Evolutionary conservation across 2,888 invertebrate genomes (phyloP), one percentile per base, ranked within the genome.

Genomic region (Octonoba sinensis): DNA sequence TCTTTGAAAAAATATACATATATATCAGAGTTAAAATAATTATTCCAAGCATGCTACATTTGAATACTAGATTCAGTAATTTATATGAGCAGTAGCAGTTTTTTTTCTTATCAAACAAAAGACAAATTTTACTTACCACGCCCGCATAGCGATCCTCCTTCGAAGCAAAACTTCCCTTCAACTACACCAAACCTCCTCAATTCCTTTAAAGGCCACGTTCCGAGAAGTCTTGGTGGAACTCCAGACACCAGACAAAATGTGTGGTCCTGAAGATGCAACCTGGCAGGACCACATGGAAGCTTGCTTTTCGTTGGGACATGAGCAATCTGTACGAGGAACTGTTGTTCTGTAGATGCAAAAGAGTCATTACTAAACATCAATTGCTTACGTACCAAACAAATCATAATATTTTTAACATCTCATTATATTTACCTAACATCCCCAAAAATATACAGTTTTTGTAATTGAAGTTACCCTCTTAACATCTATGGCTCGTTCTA

Each of bases 111-210:
- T n/a, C n/a, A 36, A 36, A 8, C 36, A 36, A 36, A 36, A 1
- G 36, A 36, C 6, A 36, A 11, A 6, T 54, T 13, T 1, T 22
- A 24, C 85, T 83, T 84, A 88, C 89, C 95, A 86, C 93, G 93
- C 3, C 95, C 95, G 88, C 95, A 96, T 84, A 94, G 91, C 0
- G 95, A 95, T 1, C 89, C 96, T 0, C 96, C 96, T 89, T 96
- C 96, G 89, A 96, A 96, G 87, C 95, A 95, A 88, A 96, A 95
- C 84, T 89, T 88, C 73, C 94, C 89, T 84, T 95, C 95, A 51
- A 95, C 93, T n/a, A 94, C 93, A 0, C 96, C 96, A 88, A 95
- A 96, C 69, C 95, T 91, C 84, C 95, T 91, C 88, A 87, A 86
- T 57, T 89, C 88, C 18, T 87, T 85, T 46, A 89, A 86, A 56